Evolutionary conservation across 2,113 vertebrate genomes (phyloP), one percentile per base, ranked within the genome.

Genomic region (Cynocephalus volans): DNA sequence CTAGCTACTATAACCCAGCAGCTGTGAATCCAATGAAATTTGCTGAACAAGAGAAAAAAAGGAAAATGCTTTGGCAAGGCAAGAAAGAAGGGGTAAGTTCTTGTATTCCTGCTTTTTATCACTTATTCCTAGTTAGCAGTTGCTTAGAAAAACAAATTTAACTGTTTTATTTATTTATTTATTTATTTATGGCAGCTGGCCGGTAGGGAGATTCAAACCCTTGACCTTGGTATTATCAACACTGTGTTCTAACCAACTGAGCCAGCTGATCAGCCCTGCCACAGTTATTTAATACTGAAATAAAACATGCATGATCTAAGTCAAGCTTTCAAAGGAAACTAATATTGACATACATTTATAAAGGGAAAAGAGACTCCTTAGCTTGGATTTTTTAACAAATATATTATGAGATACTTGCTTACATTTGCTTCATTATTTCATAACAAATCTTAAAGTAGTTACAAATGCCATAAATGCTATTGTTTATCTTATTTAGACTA

Each of bases 21-120:
- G 99, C 99, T 48, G 99, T 99, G 70, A 99, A 99, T 95, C 99
- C 99, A 6, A 99, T 99, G 99, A 99, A 99, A 87, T 99, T 99
- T 97, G 99, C 99, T 79, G 99, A 99, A 86, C 99, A 99, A 88
- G 99, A 99, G 96, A 99, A 99, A 67, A 99, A 99, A 97, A 98
- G 99, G 96, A 99, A 99, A 98, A 99, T 98, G 99, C 99, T 99
- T 90, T 99, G 99, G 99, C 99, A 99, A 98, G 99, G 99, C 96
- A 99, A 99, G 98, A 99, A 99, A 95, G 99, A 99, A 94, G 99
- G 99, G 98, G 99, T 99, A 98, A 98, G 98, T 91, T 76, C 69
- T 62, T 62, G 87, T 93, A 92, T 31, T 96, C 67, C 31, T 2
- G 21, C 84, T 7, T 86, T 84, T 70, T 92, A 9, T n/a, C 19